Evolutionary conservation across 2,888 invertebrate genomes (phyloP), one percentile per base, ranked within the genome.

Genomic region (Nasonovia ribisnigri): DNA sequence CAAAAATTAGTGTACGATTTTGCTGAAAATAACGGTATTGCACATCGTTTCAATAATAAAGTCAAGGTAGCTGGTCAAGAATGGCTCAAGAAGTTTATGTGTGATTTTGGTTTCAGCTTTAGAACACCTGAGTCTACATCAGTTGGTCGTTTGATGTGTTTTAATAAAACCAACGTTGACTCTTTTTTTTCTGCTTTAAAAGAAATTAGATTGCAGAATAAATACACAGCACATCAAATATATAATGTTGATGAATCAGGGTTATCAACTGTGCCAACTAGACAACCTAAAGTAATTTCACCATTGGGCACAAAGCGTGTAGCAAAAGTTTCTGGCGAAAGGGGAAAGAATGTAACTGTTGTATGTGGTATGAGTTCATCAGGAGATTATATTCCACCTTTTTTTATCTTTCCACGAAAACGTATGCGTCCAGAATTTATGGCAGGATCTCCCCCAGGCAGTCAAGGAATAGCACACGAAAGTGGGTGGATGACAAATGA

Each of bases 11-110:
- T 94, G 24, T 95, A 93, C 88, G 94, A 95, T 57, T 94, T 94
- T 92, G 94, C 95, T 36, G 95, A 95, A 88, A 54, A 84, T 90
- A 94, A 95, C 84, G 92, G 94, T 29, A 94, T 95, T 43, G 51
- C 84, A 36, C 95, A 95, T 92, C 94, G 94, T 24, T 95, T 95
- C 93, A 94, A 94, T 43, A 91, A 92, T 36, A 67, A 57, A 57
- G 91, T 57, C 60, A 93, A 94, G 88, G 77, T 94, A 57, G 95
- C 95, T 29, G 95, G 95, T 88, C 46, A 91, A 60, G 94, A 95
- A 48, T 95, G 94, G 95, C 89, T 94, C 46, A 46, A 77, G 42
- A 60, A 57, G 46, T 95, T 94, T 91, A 93, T 92, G 88, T 92
- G 88, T 77, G 57, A 93, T 10, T 94, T 91, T 87, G 48, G 84